These are phyloP conservation scores for Drosophila meridiana DNA, from an alignment of 2,888 invertebrate genomes.

Conservation along the genomic window DNA sequence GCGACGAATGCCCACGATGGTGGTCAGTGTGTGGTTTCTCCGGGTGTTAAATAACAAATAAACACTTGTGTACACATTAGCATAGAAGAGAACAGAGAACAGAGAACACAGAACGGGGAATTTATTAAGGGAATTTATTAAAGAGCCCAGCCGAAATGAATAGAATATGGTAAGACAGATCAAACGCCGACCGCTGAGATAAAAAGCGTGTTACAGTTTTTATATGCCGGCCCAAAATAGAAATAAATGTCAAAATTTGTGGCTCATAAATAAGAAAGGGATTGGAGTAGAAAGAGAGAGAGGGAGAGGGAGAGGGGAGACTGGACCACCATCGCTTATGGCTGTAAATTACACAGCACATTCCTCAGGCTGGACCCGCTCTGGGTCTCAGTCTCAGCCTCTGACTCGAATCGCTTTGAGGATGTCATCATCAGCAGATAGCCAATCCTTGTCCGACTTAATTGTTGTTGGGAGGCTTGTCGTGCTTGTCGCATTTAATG, in stretches of 20 bases:
- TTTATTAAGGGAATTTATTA: slow-evolving; percentile 68
- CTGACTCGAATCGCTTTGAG: slow-evolving; percentile 12
- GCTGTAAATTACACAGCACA: slow-evolving; percentile 72
- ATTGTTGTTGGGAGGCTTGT: slow-evolving; percentile 62
- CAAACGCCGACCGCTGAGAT: slow-evolving; percentile 37
- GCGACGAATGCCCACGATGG: slow-evolving; percentile 41
- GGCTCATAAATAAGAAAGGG: slow-evolving; percentile 63
- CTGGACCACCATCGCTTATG: slow-evolving; percentile 31
- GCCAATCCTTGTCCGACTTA: slow-evolving; percentile 43
- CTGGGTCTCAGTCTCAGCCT: slow-evolving; percentile 2
- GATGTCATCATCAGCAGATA: slow-evolving; percentile 70
- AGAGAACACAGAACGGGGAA: slow-evolving; percentile 31
- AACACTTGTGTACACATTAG: slow-evolving; percentile 78
- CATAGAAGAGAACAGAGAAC: slow-evolving; percentile 41
- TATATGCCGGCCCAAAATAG: slow-evolving; percentile 22
- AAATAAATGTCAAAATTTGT: slow-evolving; percentile 73
- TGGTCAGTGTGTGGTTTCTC: slow-evolving; percentile 58
- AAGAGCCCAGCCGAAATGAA: slow-evolving; percentile 21
- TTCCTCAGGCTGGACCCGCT: slow-evolving; percentile 35
- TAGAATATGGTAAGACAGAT: slow-evolving; percentile 29
- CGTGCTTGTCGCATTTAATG: slow-evolving; percentile 75
- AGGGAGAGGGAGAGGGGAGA: background rate
- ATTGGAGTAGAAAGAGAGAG: background rate
- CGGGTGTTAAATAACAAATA: slow-evolving; percentile 81
- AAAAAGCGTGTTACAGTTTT: slow-evolving; percentile 54